phyloP scores from a whole-genome alignment of 2,888 invertebrate genomes.

The Apodemia hepburni region DNA sequence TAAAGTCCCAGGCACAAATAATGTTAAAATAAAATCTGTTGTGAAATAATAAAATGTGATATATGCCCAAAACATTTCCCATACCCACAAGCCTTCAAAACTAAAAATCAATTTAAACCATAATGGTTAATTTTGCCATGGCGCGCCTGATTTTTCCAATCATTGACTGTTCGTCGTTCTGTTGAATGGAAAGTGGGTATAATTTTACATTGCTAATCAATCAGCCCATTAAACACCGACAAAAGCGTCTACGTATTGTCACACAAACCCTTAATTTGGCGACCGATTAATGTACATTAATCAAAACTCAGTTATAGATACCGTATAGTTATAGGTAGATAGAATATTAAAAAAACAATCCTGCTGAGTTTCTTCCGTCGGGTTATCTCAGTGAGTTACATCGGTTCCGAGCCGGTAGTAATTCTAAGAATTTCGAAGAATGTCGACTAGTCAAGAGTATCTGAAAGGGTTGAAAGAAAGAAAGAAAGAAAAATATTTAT shows the following conservation, averaged over 20 bases:
- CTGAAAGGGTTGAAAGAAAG: no score
- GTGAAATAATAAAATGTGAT: no score
- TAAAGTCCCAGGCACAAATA: no score
- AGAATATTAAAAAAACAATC: no score
- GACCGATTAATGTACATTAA: slow-evolving; percentile 22
- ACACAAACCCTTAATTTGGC: slow-evolving; percentile 37
- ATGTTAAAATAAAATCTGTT: no score
- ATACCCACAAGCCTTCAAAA: neutral
- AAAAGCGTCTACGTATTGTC: slow-evolving; percentile 36
- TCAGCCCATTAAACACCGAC: slow-evolving; percentile 38
- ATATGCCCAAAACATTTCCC: neutral
- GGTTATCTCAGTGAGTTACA: no score
- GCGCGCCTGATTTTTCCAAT: slow-evolving; percentile 1
- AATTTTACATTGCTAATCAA: slow-evolving; percentile 29
- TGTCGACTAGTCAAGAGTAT: no score
- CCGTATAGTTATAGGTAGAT: no score
- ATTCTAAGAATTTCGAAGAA: no score
- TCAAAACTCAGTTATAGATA: neutral
- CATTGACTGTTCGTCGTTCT: neutral
- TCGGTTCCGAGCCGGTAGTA: no score
- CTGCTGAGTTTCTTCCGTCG: no score
- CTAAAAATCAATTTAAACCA: neutral
- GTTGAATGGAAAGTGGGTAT: slow-evolving; percentile 5
- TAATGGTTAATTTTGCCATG: neutral
- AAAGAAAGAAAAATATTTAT: no score